Conservation (phyloP, 2,113 vertebrate genomes). For the Salminus brasiliensis region DNA sequence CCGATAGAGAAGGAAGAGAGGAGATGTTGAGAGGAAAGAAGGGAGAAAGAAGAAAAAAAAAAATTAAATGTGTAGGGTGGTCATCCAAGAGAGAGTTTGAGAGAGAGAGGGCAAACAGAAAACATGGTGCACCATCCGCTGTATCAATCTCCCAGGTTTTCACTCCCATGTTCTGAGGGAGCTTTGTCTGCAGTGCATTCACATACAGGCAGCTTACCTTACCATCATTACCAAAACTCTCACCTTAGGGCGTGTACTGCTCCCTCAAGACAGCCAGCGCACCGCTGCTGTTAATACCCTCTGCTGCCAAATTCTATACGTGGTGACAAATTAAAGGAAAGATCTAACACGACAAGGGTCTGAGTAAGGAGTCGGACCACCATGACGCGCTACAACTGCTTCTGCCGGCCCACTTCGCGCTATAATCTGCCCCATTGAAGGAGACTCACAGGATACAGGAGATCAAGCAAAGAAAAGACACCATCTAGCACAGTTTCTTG, state of each 20-base stretch:
- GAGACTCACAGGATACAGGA: no score
- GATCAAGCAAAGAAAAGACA: no score
- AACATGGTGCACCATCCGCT: slow-evolving; percentile 27
- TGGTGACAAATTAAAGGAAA: not conserved
- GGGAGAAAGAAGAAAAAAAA: no score
- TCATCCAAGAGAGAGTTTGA: slow-evolving; percentile 37
- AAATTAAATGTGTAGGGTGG: slow-evolving; percentile 40
- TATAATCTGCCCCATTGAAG: no score
- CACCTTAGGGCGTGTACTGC: slow-evolving; percentile 66
- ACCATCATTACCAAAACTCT: slow-evolving; percentile 55
- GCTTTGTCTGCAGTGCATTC: slow-evolving; percentile 44
- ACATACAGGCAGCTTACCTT: slow-evolving; percentile 54
- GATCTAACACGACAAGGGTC: no score
- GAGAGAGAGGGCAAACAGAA: slow-evolving; percentile 59
- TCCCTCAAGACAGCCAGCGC: slow-evolving; percentile 56
- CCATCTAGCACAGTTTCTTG: no score
- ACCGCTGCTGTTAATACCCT: no score
- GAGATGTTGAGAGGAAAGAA: not conserved
- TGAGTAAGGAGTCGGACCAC: no score
- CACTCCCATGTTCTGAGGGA: slow-evolving; percentile 42
- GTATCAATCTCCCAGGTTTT: slow-evolving; percentile 37
- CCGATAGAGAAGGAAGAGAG: slow-evolving; percentile 51
- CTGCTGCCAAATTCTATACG: not conserved
- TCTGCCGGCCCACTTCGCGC: no score
- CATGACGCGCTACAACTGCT: no score